Evolutionary conservation across 2,113 vertebrate species (phyloP).

Genomic region (Smithornis capensis): DNA sequence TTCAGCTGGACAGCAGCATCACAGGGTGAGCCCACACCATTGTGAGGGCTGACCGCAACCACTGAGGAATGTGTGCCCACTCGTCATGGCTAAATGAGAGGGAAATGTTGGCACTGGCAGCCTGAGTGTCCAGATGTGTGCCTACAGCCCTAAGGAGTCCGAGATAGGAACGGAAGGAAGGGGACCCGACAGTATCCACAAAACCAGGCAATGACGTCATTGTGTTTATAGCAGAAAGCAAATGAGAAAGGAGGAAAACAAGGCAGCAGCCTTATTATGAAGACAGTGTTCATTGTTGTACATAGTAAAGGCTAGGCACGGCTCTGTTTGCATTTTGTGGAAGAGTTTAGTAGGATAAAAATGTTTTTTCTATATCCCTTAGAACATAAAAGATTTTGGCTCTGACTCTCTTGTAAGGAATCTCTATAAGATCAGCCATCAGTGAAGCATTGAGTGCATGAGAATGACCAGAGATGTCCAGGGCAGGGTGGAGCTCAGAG

Average conservation of each 20-base stretch:
- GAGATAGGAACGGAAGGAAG: slow-evolving; percentile 24
- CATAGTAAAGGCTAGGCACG: neutral
- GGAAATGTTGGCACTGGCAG: neutral
- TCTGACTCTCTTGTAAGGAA: neutral
- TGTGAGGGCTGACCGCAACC: neutral
- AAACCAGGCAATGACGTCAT: slow-evolving; percentile 40
- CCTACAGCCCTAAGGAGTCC: neutral
- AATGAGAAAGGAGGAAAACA: neutral
- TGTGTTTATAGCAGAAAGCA: neutral
- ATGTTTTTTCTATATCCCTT: neutral
- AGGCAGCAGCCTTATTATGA: neutral
- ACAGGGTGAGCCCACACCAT: neutral
- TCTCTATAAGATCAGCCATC: neutral
- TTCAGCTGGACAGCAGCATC: neutral
- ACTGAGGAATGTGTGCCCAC: neutral
- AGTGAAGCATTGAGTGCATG: neutral
- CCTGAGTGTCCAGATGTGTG: neutral
- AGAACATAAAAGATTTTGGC: neutral
- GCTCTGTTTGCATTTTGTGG: neutral
- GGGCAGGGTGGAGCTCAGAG: neutral
- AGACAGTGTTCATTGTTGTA: neutral
- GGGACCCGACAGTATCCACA: neutral
- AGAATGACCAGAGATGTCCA: neutral
- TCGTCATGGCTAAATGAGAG: neutral
- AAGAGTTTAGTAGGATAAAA: neutral